Evolutionary conservation across 2,888 invertebrate species (phyloP), one percentile per base, ranked within the genome.

Genomic region (Anthoptus insignis): DNA sequence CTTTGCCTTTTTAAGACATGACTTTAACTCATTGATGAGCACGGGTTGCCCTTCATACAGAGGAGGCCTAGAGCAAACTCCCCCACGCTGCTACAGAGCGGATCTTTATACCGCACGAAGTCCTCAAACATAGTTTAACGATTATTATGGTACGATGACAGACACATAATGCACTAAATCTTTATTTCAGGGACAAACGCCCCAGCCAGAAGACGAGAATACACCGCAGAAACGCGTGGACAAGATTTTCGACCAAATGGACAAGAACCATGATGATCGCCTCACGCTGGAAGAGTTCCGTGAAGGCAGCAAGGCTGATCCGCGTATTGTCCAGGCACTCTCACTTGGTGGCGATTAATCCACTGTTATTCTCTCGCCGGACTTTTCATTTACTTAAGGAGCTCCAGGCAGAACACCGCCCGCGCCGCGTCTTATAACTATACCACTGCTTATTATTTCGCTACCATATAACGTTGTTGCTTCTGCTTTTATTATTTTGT

Each of bases 181-280:
- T n/a, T n/a, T n/a, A 39, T 84, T 91, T n/a, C 91, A 98, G 98
- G 98, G 98, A 19, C 98, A 98, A 85, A 97, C 97, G 73, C 97
- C 98, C 56, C 96, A 96, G 76, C 95, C 97, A 24, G 98, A 98
- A 81, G 98, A 98, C 82, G 98, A 98, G 82, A 98, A 98, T 86
- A 98, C 98, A 71, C 98, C 98, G 14, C 98, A 99, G 88, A 99
- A 99, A 87, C 95, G 99, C 83, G 99, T 99, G 72, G 99, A 99
- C 93, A 98, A 99, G 92, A 99, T 99, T 86, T 99, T 99, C 94
- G 98, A 98, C 89, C 99, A 99, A 87, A 98, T 99, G 99, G 99
- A 99, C 93, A 99, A 97, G 94, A 99, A 99, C 89, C 98, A 99
- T 93, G 99, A 99, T 90, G 99, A 99, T 91, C 96, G 97, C 79